Conservation (phyloP, 1,140 invertebrate species). For the Trichonephila clavata region DNA sequence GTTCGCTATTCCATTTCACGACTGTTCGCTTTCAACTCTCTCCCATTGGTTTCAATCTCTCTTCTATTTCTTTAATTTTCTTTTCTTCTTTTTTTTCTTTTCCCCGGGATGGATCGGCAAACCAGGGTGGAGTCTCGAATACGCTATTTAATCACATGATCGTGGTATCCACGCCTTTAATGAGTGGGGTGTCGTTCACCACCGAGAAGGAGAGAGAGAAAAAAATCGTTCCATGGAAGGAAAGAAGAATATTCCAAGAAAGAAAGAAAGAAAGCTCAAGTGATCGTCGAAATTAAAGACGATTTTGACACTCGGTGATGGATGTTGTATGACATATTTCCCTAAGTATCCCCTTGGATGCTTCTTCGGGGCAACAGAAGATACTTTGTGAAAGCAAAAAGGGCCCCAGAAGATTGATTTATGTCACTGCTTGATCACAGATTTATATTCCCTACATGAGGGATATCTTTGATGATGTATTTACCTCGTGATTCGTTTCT, state of each 20-base stretch:
- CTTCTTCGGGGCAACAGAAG: background rate
- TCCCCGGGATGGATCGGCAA: background rate
- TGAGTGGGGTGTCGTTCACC: slow-evolving; percentile 67
- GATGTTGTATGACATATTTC: slow-evolving; percentile 56
- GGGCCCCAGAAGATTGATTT: slow-evolving; percentile 11
- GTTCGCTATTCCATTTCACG: no score
- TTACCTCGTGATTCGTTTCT: no score
- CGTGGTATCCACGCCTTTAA: slow-evolving; percentile 70
- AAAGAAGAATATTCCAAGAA: slow-evolving; percentile 10
- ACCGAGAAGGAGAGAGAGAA: background rate
- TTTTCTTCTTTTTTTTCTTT: background rate
- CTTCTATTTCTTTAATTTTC: background rate
- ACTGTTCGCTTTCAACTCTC: background rate
- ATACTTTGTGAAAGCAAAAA: background rate
- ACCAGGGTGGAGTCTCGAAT: slow-evolving; percentile 51
- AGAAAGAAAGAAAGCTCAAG: background rate
- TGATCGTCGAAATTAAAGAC: background rate
- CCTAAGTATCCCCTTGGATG: slow-evolving; percentile 21
- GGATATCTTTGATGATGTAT: no score
- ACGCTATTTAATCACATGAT: slow-evolving; percentile 57
- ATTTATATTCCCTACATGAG: background rate
- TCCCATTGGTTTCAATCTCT: background rate
- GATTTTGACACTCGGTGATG: slow-evolving; percentile 30
- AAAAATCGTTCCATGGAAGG: background rate
- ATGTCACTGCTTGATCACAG: background rate